A percentile compares a stretch with the other conserved stretches of the same genome.
These are phyloP conservation scores for Chloropsis cyanopogon DNA, from an alignment of 2,113 vertebrate species.

Conservation along the genomic window DNA sequence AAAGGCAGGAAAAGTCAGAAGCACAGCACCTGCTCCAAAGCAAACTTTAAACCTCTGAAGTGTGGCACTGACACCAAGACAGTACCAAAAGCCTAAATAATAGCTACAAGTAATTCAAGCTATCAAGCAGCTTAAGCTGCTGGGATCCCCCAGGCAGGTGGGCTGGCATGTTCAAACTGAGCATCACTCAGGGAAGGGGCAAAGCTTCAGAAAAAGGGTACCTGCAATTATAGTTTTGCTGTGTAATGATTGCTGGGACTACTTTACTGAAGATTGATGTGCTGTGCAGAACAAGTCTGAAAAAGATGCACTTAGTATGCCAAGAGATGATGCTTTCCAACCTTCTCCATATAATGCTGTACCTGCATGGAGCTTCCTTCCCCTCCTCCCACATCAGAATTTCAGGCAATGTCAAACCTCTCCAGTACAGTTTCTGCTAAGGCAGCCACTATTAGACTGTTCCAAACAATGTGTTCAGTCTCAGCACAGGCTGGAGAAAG, in stretches of 20 bases:
- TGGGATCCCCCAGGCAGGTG: slow-evolving; percentile 45
- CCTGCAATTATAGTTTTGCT: neutral
- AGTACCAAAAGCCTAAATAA: slow-evolving; percentile 36
- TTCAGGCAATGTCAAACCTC: neutral
- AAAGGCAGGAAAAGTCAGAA: neutral
- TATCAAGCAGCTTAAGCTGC: slow-evolving; percentile 16
- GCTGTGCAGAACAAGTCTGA: neutral
- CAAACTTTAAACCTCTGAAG: neutral
- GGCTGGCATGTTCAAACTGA: neutral
- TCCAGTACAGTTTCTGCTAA: neutral
- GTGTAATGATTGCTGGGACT: neutral
- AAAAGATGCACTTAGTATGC: neutral
- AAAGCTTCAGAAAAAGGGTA: neutral
- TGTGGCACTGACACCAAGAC: neutral
- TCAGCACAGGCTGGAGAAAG: neutral
- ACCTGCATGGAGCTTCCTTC: neutral
- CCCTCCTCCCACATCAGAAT: neutral
- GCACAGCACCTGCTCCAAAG: neutral
- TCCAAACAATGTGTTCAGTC: neutral
- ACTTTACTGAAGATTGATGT: neutral
- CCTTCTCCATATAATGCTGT: neutral
- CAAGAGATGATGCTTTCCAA: neutral
- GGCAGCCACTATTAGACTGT: rapidly evolving
- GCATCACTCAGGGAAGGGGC: neutral
- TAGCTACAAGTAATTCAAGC: neutral